Evolutionary conservation across 1,140 invertebrate genomes (phyloP).

Genomic region (Spodoptera frugiperda): DNA sequence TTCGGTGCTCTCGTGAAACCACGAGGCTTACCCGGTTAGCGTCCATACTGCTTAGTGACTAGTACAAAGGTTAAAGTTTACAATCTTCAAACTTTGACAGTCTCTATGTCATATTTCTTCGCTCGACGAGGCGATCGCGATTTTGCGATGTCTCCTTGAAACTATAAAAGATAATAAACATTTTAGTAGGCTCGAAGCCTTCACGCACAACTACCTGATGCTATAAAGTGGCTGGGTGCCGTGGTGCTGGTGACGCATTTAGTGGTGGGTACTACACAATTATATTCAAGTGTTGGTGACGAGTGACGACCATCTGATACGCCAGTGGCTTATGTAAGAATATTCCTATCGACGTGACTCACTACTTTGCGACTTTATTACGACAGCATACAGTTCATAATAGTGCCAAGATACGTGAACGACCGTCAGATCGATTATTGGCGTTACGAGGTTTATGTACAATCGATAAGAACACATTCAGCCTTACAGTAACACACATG

Average conservation of each 20-base stretch:
- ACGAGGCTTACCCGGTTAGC: slow-evolving; percentile 76
- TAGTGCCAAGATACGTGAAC: slow-evolving; percentile 28
- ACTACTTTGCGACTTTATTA: slow-evolving; percentile 19
- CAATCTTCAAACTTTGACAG: slow-evolving; percentile 66
- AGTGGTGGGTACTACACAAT: slow-evolving; percentile 49
- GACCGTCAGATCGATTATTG: slow-evolving; percentile 25
- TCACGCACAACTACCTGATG: slow-evolving; percentile 53
- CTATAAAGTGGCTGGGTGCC: slow-evolving; percentile 63
- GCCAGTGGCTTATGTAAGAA: slow-evolving; percentile 37
- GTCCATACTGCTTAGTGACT: slow-evolving; percentile 70
- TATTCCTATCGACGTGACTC: slow-evolving; percentile 14
- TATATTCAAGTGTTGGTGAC: slow-evolving; percentile 39
- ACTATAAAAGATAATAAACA: slow-evolving; percentile 80
- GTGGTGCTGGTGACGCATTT: slow-evolving; percentile 56
- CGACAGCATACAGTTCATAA: slow-evolving; percentile 6
- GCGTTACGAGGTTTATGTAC: slow-evolving; percentile 32
- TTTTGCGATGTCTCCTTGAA: slow-evolving; percentile 81
- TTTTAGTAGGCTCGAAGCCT: slow-evolving; percentile 61
- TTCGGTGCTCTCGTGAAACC: slow-evolving; percentile 57
- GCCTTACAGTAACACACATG: slow-evolving; percentile 5
- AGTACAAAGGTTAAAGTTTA: slow-evolving; percentile 62
- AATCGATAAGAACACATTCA: slow-evolving; percentile 28
- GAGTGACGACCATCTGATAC: slow-evolving; percentile 27
- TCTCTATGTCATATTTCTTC: slow-evolving; percentile 76
- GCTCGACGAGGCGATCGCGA: slow-evolving; percentile 69